phyloP scores from a whole-genome alignment of 2,797 vertebrate genomes.

The Sternarchorhynchus goeldii region DNA sequence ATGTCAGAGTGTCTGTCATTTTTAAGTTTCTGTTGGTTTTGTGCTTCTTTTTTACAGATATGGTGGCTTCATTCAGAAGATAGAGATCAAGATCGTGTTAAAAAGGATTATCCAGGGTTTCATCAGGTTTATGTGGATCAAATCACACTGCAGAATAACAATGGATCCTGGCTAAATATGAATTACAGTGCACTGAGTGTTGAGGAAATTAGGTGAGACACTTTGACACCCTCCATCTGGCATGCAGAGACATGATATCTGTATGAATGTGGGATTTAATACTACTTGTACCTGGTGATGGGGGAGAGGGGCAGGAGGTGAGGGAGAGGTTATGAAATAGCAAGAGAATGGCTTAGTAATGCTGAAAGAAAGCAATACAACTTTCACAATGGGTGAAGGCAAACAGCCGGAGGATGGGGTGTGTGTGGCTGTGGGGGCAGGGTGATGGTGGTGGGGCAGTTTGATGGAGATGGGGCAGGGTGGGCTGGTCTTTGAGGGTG shows the following conservation, averaged over 20 bases:
- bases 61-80: constrained; percentile 83
- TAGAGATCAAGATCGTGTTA: constrained; percentile 75
- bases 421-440: too few relatives aligned
- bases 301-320: not conserved
- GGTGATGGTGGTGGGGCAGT: too few relatives aligned
- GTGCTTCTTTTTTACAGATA: constrained; percentile 69
- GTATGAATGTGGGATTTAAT: constrained; percentile 4
- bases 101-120: constrained; percentile 71
- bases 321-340: too few relatives aligned
- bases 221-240: not conserved
- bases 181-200: constrained; percentile 78
- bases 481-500: too few relatives aligned
- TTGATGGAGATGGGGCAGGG: too few relatives aligned
- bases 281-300: not conserved
- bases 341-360: too few relatives aligned
- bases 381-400: too few relatives aligned
- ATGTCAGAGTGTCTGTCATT: not conserved
- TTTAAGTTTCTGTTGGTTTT: not conserved
- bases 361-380: too few relatives aligned
- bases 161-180: constrained; percentile 76
- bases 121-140: constrained; percentile 78
- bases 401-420: too few relatives aligned
- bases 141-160: constrained; percentile 52
- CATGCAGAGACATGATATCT: constrained; percentile 48
- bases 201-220: constrained; percentile 74